phyloP scores from a whole-genome alignment of 2,797 vertebrate genomes.

The Nannoperca australis region DNA sequence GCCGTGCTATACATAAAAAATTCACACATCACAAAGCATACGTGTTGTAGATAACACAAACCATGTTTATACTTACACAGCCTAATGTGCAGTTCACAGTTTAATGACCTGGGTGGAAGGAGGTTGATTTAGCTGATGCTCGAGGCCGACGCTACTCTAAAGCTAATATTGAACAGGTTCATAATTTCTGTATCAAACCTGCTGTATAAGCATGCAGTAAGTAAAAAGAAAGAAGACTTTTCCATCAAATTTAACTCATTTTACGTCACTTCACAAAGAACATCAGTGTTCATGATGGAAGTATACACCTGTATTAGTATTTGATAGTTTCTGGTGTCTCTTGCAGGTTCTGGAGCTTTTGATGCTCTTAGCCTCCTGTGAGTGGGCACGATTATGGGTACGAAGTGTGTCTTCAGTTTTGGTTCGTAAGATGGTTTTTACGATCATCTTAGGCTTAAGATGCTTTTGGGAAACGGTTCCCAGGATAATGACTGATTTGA shows the following conservation, averaged over 20 bases:
- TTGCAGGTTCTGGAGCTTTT: background rate
- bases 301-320: background rate
- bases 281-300: background rate
- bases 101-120: too few species aligned
- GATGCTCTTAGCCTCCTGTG: background rate
- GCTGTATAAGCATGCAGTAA: background rate
- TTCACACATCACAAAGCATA: background rate
- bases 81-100: background rate
- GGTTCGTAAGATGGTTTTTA: slow-evolving; percentile 6
- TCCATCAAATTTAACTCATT: too few species aligned
- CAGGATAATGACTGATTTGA: background rate
- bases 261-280: background rate
- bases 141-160: background rate
- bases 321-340: too few species aligned
- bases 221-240: background rate
- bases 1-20: background rate
- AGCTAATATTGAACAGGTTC: background rate
- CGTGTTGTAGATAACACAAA: background rate
- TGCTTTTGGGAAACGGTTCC: background rate
- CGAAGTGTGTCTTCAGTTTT: background rate
- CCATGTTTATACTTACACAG: background rate
- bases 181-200: background rate
- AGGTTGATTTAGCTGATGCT: background rate
- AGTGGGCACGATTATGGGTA: background rate
- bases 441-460: background rate